A percentile compares a stretch with the other conserved stretches of the same genome.
Evolutionary conservation across 2,113 vertebrate species (phyloP).

Genomic region (Grallaria varia): DNA sequence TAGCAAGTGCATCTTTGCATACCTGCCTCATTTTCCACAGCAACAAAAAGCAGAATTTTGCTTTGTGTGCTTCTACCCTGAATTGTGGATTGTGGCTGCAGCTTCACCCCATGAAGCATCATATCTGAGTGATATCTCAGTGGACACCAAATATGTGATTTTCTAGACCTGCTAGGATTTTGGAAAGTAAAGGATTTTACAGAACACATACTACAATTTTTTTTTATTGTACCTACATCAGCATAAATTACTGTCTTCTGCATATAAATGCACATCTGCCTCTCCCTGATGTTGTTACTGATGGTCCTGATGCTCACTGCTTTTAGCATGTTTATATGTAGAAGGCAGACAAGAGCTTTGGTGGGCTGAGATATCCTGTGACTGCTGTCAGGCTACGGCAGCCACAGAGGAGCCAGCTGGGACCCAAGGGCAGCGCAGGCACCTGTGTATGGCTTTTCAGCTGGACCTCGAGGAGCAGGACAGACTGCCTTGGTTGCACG

Average conservation of each 20-base stretch:
- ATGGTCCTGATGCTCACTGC: not conserved
- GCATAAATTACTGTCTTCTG: not conserved
- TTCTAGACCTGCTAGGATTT: not conserved
- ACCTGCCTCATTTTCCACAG: not conserved
- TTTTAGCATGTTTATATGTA: not conserved
- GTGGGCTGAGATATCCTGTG: rapidly evolving
- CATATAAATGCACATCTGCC: not conserved
- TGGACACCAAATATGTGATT: not conserved
- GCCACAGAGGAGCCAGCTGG: not conserved
- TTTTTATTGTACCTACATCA: not conserved
- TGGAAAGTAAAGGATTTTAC: not conserved
- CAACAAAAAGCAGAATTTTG: not conserved
- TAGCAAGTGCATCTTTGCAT: not conserved
- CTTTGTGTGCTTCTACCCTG: not conserved
- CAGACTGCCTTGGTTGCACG: rapidly evolving
- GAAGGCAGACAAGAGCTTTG: not conserved
- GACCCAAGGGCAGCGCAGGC: not conserved
- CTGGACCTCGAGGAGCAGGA: not conserved
- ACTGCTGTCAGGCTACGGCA: not conserved
- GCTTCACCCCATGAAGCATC: not conserved
- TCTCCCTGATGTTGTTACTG: not conserved
- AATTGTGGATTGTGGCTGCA: not conserved
- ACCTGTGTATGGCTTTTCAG: not conserved
- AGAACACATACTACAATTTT: not conserved
- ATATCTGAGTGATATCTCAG: not conserved